phyloP scores from a whole-genome alignment of 2,888 invertebrate species.

The Leptinotarsa juncta region DNA sequence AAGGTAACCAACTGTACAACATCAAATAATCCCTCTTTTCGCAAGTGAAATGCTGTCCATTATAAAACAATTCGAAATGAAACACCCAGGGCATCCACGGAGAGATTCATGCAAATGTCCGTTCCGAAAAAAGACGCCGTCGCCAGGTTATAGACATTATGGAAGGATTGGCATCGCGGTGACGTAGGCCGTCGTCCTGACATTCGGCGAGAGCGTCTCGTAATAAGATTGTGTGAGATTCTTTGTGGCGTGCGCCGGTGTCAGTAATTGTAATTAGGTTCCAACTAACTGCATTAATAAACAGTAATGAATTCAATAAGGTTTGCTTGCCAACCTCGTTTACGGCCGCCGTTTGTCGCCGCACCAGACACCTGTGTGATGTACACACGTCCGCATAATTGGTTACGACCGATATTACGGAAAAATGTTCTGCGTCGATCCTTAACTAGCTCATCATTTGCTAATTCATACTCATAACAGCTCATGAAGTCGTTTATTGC shows the following conservation, averaged over 20 bases:
- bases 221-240: constrained; percentile 58
- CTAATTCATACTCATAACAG: too few relatives aligned
- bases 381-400: background rate
- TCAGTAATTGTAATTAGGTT: constrained; percentile 65
- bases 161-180: background rate
- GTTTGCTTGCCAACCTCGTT: constrained; percentile 56
- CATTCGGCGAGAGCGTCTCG: constrained; percentile 34
- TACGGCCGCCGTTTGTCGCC: constrained; percentile 51
- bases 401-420: background rate
- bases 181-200: constrained; percentile 2
- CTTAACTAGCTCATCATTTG: too few relatives aligned
- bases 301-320: constrained; percentile 63
- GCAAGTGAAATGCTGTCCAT: too few relatives aligned
- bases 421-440: background rate
- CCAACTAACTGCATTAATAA: constrained; percentile 67
- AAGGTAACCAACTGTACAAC: too few relatives aligned
- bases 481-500: too few relatives aligned
- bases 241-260: constrained; percentile 55
- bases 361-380: constrained; percentile 48
- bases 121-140: background rate
- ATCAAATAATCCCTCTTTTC: too few relatives aligned
- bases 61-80: background rate
- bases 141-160: background rate
- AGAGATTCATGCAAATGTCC: constrained; percentile 17
- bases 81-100: background rate